Evolutionary conservation across 2,797 vertebrate species (phyloP).

Genomic region (Pseudochromis fuscus): DNA sequence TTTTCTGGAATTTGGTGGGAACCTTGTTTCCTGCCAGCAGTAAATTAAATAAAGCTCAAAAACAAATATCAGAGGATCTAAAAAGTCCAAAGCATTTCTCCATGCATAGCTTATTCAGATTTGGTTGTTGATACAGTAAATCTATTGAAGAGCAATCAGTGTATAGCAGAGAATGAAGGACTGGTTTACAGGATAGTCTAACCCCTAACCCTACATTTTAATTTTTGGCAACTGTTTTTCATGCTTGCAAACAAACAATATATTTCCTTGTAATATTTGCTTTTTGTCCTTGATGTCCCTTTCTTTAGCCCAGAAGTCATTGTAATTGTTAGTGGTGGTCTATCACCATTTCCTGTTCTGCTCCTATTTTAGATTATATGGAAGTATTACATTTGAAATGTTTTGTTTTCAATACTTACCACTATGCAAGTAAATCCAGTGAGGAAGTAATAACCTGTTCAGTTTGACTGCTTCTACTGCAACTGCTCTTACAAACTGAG

Average conservation of each 20-base stretch:
- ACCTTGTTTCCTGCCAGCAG: slow-evolving; percentile 73
- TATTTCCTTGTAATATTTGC: no score
- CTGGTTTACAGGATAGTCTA: no score
- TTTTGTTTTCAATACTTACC: no score
- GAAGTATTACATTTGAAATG: neutral
- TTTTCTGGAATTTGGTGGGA: slow-evolving; percentile 80
- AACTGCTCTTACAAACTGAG: no score
- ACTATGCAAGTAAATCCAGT: no score
- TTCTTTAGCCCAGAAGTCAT: no score
- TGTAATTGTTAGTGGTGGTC: neutral
- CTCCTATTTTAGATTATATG: neutral
- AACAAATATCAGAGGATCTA: slow-evolving; percentile 65
- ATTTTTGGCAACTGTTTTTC: no score
- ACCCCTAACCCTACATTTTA: no score
- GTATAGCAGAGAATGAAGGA: no score
- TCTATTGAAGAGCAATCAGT: slow-evolving; percentile 24
- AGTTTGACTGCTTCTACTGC: no score
- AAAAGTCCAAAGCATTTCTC: slow-evolving; percentile 42
- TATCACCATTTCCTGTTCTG: neutral
- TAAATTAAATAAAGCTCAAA: slow-evolving; percentile 75
- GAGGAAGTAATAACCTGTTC: no score
- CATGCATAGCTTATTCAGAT: slow-evolving; percentile 34
- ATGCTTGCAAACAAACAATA: slow-evolving; percentile 3
- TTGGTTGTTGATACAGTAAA: slow-evolving; percentile 37
- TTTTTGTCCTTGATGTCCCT: neutral